A percentile compares a stretch with the other conserved stretches of the same genome.
Conservation (phyloP, 2,113 vertebrate genomes). For the Garra rufa region DNA sequence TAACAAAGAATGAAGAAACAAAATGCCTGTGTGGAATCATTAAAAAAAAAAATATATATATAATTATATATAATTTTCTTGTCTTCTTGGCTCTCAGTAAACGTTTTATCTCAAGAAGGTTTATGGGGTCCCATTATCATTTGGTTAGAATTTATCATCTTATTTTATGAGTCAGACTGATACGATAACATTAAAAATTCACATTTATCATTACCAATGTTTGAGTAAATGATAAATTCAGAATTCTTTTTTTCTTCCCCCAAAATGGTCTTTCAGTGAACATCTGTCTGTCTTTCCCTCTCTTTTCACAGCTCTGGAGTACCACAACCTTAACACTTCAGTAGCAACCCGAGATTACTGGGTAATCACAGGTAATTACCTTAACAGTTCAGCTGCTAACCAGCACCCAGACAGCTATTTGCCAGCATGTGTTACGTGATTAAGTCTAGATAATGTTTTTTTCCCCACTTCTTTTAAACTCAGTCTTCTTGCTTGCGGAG, state of each 20-base stretch:
- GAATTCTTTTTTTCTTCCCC: neutral
- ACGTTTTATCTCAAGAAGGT: too few relatives aligned
- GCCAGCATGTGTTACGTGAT: conserved; percentile 30
- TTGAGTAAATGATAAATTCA: neutral
- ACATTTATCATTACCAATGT: neutral
- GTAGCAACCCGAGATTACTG: conserved; percentile 91
- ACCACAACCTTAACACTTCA: conserved; percentile 94
- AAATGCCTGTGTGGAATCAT: neutral
- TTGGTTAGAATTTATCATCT: neutral
- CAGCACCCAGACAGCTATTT: conserved; percentile 28
- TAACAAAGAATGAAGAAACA: neutral
- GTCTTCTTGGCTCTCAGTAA: too few relatives aligned
- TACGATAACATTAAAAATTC: neutral
- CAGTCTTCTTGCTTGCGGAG: neutral
- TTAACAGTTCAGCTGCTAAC: conserved; percentile 5
- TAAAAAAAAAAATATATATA: too few relatives aligned
- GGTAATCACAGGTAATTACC: conserved; percentile 92
- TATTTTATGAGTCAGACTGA: neutral
- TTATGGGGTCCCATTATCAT: neutral
- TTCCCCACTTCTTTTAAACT: neutral
- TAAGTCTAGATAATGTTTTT: neutral
- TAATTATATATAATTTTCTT: too few relatives aligned
- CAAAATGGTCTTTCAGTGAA: neutral
- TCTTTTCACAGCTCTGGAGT: conserved; percentile 86
- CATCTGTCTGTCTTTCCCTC: conserved; percentile 13